Base-by-base conservation (phyloP, 2,888 invertebrate genomes). In the Cosmopolites sordidus region DNA sequence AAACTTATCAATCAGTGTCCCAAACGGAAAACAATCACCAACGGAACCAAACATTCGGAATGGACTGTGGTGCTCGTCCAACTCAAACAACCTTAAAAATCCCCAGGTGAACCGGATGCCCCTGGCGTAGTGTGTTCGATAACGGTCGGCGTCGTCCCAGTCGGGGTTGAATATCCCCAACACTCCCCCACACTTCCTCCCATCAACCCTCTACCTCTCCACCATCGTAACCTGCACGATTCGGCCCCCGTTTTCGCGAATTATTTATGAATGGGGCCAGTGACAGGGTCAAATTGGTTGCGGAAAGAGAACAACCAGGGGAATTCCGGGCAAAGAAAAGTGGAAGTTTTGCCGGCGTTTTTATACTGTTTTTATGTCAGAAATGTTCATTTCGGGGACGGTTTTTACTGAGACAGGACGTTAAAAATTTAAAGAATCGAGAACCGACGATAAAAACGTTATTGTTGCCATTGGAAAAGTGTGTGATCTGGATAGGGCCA, bases 261-360 rank as follows among this genome's bases (percentile, higher is more conserved):
- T 38, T 46, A 50, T 50, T 53, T 47, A 54, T 54, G 33, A 54
- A 54, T 44, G 40, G 40, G 44, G 33, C 44, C 44, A 44, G 49
- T 45, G 45, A 54, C 54, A 49, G 54, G 54, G 54, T 46, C 49
- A 49, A 49, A 54, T 54, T 48, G 53, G 41, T 48, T 39, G 33
- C 48, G 30, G 48, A 39, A 49, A 48, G 45, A 41, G 43, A 33
- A 33, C n/a, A 12, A 11, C 33, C 33, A 33, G 12, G 33, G 33
- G 33, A 33, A 33, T 33, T 33, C 33, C 11, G 12, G 12, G 33
- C 4, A 12, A 33, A 33, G 33, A 33, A 33, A 33, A 33, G 33
- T 33, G 33, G 33, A 33, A 33, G 33, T 33, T 33, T 33, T 33
- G 33, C 33, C 33, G 33, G 33, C 33, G 33, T 33, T 33, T 33